Evolutionary conservation across 2,797 vertebrate genomes (phyloP), one percentile per base, ranked within the genome.

Genomic region (Hyperoplus lanceolatus): DNA sequence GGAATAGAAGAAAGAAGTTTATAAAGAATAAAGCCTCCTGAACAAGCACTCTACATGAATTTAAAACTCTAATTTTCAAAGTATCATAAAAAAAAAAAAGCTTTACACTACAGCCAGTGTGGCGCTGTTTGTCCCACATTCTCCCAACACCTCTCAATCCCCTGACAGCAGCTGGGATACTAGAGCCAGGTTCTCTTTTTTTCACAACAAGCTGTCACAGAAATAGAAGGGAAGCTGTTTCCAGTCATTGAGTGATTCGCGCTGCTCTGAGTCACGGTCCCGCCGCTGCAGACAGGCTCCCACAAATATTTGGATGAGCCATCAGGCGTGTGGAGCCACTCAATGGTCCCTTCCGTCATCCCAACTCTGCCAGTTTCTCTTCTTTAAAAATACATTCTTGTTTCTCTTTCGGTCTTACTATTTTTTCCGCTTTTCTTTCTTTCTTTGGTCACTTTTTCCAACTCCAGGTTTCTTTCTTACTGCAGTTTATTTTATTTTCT

Each of bases 231-330:
- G 58, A 80, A 75, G 77, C 75, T 60, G 77, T 78, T 88, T 90
- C 82, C 66, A 84, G 75, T 66, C 85, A 59, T 18, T 42, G 80
- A 68, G 69, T 81, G 81, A 90, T 85, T 84, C 76, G 80, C 83
- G 73, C 73, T 49, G 77, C 75, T 78, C 84, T 90, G 86, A 92
- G 77, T 92, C 87, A 87, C 69, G 15, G 65, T 64, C 73, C 45
- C 43, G 72, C 48, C 70, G 78, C 79, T 75, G 81, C 81, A 79
- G 80, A 92, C 85, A 70, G 66, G 53, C 79, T 88, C 60, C 76
- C 80, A 79, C 87, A 92, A 93, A 93, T 93, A 93, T 94, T 91
- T 90, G 91, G 85, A 70, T 63, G 87, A 92, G 73, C 79, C 75
- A 72, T 81, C 75, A 49, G 29, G 63, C 16, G 43, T 53, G 73